Evolutionary conservation across 2,113 vertebrate genomes (phyloP), one percentile per base, ranked within the genome.

Genomic region (Malurus cyaneus): DNA sequence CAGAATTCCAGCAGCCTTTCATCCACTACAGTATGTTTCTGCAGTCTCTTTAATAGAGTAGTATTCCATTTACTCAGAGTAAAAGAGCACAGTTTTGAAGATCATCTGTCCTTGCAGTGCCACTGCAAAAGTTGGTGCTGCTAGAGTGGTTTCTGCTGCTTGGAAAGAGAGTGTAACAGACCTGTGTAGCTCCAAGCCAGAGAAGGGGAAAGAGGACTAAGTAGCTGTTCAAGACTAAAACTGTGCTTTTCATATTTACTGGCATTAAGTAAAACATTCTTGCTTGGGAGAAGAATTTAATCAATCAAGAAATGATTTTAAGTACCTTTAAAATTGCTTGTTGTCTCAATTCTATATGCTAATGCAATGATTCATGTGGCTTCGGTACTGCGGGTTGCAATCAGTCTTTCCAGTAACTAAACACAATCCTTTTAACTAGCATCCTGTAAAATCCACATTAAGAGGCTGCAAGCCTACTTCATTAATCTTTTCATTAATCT

Each of bases 291-390:
- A 96, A 93, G 57, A 96, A 96, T 76, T 94, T 96, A 97, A 96
- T 96, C 93, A 96, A 95, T 97, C 94, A 95, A 91, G 85, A 94
- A 93, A 92, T 94, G 41, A 96, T 92, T 97, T 96, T 95, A 96
- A 96, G 94, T 95, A 95, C 86, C 77, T 88, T 92, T 92, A 90
- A 96, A 96, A 96, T 84, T 1, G 8, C 80, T 94, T 95, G 88
- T 96, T 95, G 69, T 84, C 92, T 92, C 72, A 94, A 95, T 96
- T 88, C 86, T 90, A 34, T 92, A 95, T 96, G 94, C 80, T 97
- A 96, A 94, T 97, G 57, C 57, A 93, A 47, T 92, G 80, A 95
- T 96, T 94, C 93, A 92, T 94, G 79, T 71, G 56, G 67, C 56
- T 93, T 93, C 82, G 72, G 86, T 93, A 71, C 82, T 88, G 56